Evolutionary conservation across 23 tunicate species (phyloP), one percentile per base, ranked within the genome.

Genomic region (Halocynthia aurantium): DNA sequence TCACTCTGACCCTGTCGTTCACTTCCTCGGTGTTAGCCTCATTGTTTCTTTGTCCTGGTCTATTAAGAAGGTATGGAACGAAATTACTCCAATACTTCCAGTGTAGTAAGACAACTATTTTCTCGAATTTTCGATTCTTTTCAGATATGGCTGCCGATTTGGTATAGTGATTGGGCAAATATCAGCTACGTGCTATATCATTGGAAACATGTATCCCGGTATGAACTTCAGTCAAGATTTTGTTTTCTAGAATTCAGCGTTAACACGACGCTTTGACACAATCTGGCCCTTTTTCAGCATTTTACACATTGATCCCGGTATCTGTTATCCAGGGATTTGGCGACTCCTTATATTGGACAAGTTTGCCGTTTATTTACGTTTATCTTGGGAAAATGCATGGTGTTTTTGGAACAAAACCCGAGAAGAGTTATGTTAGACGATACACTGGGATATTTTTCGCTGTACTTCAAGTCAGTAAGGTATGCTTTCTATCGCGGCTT

Each of bases 261-360:
- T 13, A 58, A 58, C 15, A 58, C 63, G n/a, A 13, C 63, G 17
- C 2, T 58, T 13, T 58, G 63, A 15, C 15, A 72, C 57, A 72
- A 11, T 5, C 53, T 77, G 44, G 49, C 22, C 18, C 31, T 57
- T 51, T 73, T 86, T 7, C 57, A 86, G 91, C 53, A 22, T 21
- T 81, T 8, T 86, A 86, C 72, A 75, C 71, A 13, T 52, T 86
- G 20, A 81, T 86, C n/a, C 84, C 91, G 20, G 91, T 77, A 44
- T 81, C 85, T 7, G 61, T 81, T 8, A 0, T 86, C 51, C 52
- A 61, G 22, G 91, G 91, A 52, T 67, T 86, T 22, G 91, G 91
- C 6, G 84, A 81, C 51, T 83, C 91, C 6, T 72, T 83, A 18
- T 69, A 80, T 68, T 86, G 91, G 91, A 83, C 91, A 67, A 71